phyloP scores from a whole-genome alignment of 2,113 vertebrate species.

The Mesocricetus auratus region DNA sequence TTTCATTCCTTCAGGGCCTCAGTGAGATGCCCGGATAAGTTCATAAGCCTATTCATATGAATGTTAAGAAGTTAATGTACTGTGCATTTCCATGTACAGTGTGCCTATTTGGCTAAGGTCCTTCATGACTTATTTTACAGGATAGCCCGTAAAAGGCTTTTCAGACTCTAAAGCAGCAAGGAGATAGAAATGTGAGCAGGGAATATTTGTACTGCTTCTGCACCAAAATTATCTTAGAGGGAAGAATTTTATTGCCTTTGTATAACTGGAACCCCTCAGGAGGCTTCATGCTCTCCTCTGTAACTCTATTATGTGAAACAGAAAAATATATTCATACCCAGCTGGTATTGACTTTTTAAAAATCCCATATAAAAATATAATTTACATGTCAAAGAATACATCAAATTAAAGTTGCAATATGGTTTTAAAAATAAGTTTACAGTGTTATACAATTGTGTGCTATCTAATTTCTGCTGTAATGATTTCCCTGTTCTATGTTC shows the following conservation, averaged over 20 bases:
- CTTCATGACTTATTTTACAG: slow-evolving; percentile 19
- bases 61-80: slow-evolving; percentile 66
- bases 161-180: slow-evolving; percentile 38
- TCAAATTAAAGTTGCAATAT: not conserved
- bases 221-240: not conserved
- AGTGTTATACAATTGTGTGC: not conserved
- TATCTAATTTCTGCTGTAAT: not conserved
- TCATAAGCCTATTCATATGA: slow-evolving; percentile 69
- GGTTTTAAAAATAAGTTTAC: not conserved
- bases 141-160: slow-evolving; percentile 33
- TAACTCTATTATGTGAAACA: not conserved
- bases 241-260: not conserved
- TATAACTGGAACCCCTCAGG: not conserved
- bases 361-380: not conserved
- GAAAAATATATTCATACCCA: not conserved
- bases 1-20: slow-evolving; percentile 61
- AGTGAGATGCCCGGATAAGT: slow-evolving; percentile 61
- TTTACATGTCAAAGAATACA: not conserved
- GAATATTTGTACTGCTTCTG: not conserved
- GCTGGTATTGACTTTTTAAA: not conserved
- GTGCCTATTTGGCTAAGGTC: slow-evolving; percentile 33
- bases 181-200: not conserved
- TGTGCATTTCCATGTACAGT: slow-evolving; percentile 55
- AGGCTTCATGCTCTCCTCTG: not conserved
- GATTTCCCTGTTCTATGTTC: not conserved